Percentiles rank a stretch among this genome's conserved stretches.
phyloP scores from a whole-genome alignment of 2,113 vertebrate genomes.

The Pelecanoides urinatrix region DNA sequence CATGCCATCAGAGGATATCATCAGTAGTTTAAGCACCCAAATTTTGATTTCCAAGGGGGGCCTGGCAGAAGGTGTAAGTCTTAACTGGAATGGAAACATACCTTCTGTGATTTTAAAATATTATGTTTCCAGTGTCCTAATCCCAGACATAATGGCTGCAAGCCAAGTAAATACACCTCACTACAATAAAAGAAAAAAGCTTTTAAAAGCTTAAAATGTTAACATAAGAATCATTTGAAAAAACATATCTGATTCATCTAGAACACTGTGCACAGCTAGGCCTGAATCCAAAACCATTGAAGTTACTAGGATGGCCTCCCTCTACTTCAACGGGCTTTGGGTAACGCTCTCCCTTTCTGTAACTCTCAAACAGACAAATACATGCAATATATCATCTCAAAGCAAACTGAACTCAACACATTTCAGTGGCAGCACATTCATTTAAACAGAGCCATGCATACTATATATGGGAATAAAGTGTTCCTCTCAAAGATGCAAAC shows the following conservation, averaged over 20 bases:
- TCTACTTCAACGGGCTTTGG: slow-evolving; percentile 16
- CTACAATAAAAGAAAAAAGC: not conserved
- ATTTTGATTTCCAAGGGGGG: not conserved
- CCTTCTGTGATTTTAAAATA: not conserved
- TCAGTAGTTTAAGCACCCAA: not conserved
- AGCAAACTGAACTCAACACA: slow-evolving; percentile 43
- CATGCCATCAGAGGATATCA: not conserved
- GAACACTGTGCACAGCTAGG: slow-evolving; percentile 2
- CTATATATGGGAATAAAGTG: slow-evolving; percentile 62
- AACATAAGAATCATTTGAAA: not conserved
- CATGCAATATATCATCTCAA: slow-evolving; percentile 25
- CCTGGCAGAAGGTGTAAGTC: not conserved
- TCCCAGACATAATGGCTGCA: not conserved
- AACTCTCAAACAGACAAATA: slow-evolving; percentile 34
- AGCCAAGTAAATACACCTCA: not conserved
- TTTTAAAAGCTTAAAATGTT: slow-evolving; percentile 43
- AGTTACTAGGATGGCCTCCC: not conserved
- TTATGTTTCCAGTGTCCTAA: not conserved
- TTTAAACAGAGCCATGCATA: slow-evolving; percentile 31
- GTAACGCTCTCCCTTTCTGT: not conserved
- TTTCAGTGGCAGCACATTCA: slow-evolving; percentile 54
- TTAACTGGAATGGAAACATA: slow-evolving; percentile 11
- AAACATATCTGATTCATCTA: not conserved
- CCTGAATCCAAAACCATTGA: not conserved
- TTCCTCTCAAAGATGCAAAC: slow-evolving; percentile 33